phyloP scores from a whole-genome alignment of 1,140 invertebrate genomes.

The Rhopalosiphum padi region DNA sequence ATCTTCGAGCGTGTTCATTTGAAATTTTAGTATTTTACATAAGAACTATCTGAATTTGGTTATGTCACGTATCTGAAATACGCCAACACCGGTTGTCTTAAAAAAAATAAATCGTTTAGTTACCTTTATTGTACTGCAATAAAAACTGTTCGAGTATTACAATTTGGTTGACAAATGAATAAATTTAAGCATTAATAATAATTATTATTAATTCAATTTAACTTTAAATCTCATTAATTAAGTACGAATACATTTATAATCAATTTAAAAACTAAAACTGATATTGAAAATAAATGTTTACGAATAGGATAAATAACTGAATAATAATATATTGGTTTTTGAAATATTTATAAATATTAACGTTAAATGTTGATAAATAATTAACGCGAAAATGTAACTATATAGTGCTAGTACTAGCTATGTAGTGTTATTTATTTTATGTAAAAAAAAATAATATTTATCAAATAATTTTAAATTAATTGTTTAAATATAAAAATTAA shows the following conservation, averaged over 20 bases:
- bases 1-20: slow-evolving; percentile 23
- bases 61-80: slow-evolving; percentile 29
- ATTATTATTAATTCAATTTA: neutral
- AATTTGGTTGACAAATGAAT: neutral
- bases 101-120: neutral
- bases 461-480: neutral
- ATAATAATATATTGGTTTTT: neutral
- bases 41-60: slow-evolving; percentile 33
- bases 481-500: neutral
- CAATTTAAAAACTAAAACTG: neutral
- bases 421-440: neutral
- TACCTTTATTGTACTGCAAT: neutral
- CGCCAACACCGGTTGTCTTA: neutral
- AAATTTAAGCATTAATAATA: neutral
- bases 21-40: neutral
- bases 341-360: neutral
- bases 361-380: neutral
- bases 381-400: neutral
- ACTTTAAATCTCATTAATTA: neutral
- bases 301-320: neutral
- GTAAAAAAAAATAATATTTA: neutral
- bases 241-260: neutral
- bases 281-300: no score
- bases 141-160: neutral
- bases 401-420: neutral